Base-by-base conservation (phyloP, 2,113 vertebrate species). In the Amia ocellicauda region DNA sequence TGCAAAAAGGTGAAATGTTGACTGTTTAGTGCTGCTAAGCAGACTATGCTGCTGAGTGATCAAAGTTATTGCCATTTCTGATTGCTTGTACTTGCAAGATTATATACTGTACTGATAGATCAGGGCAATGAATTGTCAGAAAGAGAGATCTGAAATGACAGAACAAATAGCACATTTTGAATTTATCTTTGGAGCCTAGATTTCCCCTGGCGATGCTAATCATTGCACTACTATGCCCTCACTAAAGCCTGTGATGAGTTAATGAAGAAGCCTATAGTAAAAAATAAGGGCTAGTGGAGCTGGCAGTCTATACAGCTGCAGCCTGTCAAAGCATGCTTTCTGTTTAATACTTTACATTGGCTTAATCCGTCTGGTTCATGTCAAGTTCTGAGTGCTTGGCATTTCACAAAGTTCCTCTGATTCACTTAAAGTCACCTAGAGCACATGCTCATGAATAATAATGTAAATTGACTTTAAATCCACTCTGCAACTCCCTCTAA, bases 161-260 rank as follows among this genome's bases (percentile, higher is more conserved):
- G 23, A 3, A 22, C 7, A 10, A 40, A 28, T 26, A 47, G 42
- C 45, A 27, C 58, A 47, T 60, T 17, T 17, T 27, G 41, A 23
- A 43, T 10, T n/a, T n/a, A n/a, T n/a, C n/a, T n/a, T n/a, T n/a
- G n/a, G n/a, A n/a, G n/a, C n/a, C n/a, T n/a, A n/a, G n/a, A n/a
- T n/a, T n/a, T n/a, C n/a, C n/a, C n/a, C n/a, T n/a, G n/a, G n/a
- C n/a, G n/a, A n/a, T n/a, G n/a, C n/a, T n/a, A n/a, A n/a, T 28
- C 16, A 56, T 31, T 56, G 53, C 26, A 17, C 29, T 56, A n/a
- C 9, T 52, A 24, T 52, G 11, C 29, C 59, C 66, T 63, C 66
- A 66, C 74, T 58, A 54, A 66, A 64, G 60, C 49, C 52, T 36
- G 65, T 77, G 70, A 67, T 56, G 27, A 56, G 53, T 56, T 56